These are phyloP conservation scores for Ianthella basta DNA, from an alignment of 37 sponge, comb jelly and placozoan genomes.

Conservation along the genomic window DNA sequence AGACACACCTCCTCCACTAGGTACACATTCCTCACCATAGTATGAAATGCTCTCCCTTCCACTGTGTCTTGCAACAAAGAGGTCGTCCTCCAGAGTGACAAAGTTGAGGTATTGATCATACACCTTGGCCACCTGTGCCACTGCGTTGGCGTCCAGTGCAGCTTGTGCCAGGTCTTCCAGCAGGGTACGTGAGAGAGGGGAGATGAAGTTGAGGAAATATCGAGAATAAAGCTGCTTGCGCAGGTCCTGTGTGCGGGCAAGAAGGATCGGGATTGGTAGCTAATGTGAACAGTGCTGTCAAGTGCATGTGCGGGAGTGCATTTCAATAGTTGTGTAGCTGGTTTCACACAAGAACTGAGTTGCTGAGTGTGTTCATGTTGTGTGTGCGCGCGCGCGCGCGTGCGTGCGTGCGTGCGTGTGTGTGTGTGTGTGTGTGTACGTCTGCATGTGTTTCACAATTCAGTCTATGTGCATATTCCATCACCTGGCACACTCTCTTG, in stretches of 20 bases:
- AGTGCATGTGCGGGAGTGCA: too few species aligned
- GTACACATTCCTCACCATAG: constrained; percentile 65
- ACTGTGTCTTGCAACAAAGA: constrained; percentile 81
- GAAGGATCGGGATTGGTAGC: not conserved
- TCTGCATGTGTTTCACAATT: too few species aligned
- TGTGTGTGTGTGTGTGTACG: too few species aligned
- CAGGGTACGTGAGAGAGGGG: constrained; percentile 78
- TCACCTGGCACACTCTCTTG: constrained; percentile 71
- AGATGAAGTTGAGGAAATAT: constrained; percentile 93
- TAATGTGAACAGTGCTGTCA: too few species aligned
- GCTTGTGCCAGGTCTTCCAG: constrained; percentile 91
- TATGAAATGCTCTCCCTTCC: constrained; percentile 75
- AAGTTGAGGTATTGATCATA: constrained; percentile 97
- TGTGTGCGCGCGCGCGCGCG: too few species aligned
- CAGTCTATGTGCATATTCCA: too few species aligned
- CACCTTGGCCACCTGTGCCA: constrained; percentile 78
- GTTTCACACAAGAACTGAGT: too few species aligned
- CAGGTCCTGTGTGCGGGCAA: constrained; percentile 33
- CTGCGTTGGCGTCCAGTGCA: constrained; percentile 72
- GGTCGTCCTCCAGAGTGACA: constrained; percentile 88
- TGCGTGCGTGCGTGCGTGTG: too few species aligned
- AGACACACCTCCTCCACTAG: not conserved
- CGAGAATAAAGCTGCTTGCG: constrained; percentile 81
- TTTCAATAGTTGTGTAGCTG: too few species aligned
- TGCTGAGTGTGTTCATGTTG: too few species aligned